Base-by-base conservation (phyloP, 2,888 invertebrate genomes). In the Caradrina kadenii region DNA sequence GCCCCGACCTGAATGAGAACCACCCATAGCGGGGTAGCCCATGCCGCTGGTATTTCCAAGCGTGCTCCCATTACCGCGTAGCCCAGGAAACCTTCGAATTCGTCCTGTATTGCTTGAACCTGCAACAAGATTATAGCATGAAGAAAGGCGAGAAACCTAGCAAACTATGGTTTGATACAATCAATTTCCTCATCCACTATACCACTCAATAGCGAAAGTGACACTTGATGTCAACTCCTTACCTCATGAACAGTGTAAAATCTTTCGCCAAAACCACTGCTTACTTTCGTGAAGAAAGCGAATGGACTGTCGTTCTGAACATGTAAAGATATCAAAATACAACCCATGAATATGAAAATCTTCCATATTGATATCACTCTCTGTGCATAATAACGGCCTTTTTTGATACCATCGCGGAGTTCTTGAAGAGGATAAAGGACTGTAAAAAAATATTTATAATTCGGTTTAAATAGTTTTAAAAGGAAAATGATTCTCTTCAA, bases 341-440 rank as follows among this genome's bases (percentile, higher is more conserved):
- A 96, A 2, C 94, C 82, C 77, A 98, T 96, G 86, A 99, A 99
- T 4, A 98, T 90, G 0, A 97, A 52, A 65, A 98, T 97, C 93
- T 99, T 99, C 96, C 98, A 97, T 21, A 98, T 80, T 0, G 98
- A 97, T 3, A 98, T 95, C 61, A 97, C 96, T 50, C 97, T 95
- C 87, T 98, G 98, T 0, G 97, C 97, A 85, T 97, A 97, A 84
- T 98, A 98, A 31, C 98, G 96, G 39, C 97, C 96, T 81, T 94
- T 94, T 78, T 97, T 96, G n/a, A 98, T 92, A 45, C 96, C 95
- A 66, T 95, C 92, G 63, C 96, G 96, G 8, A 96, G 85, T 63
- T 88, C 90, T 87, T 66, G 94, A 92, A 92, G 96, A 45, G 61
- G 61, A 62, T 56, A 73, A 61, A 80, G 61, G 42, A 71, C 78